phyloP scores from a whole-genome alignment of 2,888 invertebrate species.

The Ferrisia virgata region DNA sequence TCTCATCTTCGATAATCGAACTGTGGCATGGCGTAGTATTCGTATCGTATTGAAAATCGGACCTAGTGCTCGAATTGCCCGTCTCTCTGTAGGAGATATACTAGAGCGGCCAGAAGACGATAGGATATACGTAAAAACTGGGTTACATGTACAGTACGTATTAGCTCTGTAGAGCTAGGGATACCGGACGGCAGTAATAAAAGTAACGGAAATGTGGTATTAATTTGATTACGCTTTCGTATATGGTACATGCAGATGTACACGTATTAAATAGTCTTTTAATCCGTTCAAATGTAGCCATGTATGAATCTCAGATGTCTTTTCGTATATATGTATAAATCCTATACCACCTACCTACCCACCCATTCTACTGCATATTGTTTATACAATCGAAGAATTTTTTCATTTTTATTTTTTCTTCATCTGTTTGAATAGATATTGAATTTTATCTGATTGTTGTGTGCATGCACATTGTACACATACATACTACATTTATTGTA shows the following conservation, averaged over 20 bases:
- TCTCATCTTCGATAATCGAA: background rate
- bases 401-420: too few relatives aligned
- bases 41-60: background rate
- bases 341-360: too few relatives aligned
- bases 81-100: too few relatives aligned
- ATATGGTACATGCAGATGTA: too few relatives aligned
- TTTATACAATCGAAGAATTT: too few relatives aligned
- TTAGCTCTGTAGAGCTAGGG: too few relatives aligned
- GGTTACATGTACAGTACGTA: slow-evolving; percentile 28
- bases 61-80: background rate
- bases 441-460: background rate
- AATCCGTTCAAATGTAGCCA: background rate
- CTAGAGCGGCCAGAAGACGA: background rate
- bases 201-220: slow-evolving; percentile 41
- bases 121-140: slow-evolving; percentile 22
- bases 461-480: background rate
- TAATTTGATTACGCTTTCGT: slow-evolving; percentile 35
- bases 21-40: too few relatives aligned
- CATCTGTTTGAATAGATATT: background rate
- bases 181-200: slow-evolving; percentile 41
- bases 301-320: background rate
- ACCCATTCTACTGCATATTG: too few relatives aligned
- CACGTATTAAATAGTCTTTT: background rate
- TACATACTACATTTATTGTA: too few relatives aligned
- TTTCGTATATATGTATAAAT: too few relatives aligned